Evolutionary conservation across 1,140 invertebrate species (phyloP), one percentile per base, ranked within the genome.

Genomic region (Onthophagus taurus): DNA sequence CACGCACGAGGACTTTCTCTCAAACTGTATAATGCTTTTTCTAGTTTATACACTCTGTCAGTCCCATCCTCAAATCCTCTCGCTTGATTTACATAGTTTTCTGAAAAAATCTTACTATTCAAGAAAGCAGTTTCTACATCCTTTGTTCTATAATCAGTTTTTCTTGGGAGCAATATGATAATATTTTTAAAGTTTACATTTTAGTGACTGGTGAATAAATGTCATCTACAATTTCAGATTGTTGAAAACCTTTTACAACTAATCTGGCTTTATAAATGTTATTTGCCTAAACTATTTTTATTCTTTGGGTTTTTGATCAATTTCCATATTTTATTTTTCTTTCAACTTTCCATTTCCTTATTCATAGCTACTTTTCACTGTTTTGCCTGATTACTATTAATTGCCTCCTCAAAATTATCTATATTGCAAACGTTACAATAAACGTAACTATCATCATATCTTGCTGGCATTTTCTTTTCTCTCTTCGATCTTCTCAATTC

Each of bases 111-210:
- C 14, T 61, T 30, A 5, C 64, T 64, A 53, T 68, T 49, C 3
- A 69, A 36, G 48, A 65, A 69, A 3, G 67, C 67, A 43, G 63
- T 62, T 44, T 62, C 63, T 3, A 69, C 55, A 52, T 70, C 66
- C 37, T 41, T 45, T 18, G 44, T 18, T 37, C 35, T 37, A 45
- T 24, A 30, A 31, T 12, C 19, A 31, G 23, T 12, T 35, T 21
- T 36, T 45, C 37, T 14, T 35, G 8, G 37, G 31, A 45, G 24
- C 31, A 24, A 19, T 20, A 34, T 17, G 39, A 36, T 38, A 45
- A 36, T 11, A 45, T 24, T 45, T 45, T 45, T 11, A 45, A 26
- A n/a, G 43, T 45, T 35, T 34, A 23, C 43, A 45, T 45, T 35
- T 17, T 34, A 14, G 7, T 19, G 5, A 45, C 33, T 2, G 33